Percentiles rank a stretch among this genome's conserved stretches.
These are phyloP conservation scores for Drosophila parthenogenetica DNA, from an alignment of 2,888 invertebrate species.

Conservation along the genomic window DNA sequence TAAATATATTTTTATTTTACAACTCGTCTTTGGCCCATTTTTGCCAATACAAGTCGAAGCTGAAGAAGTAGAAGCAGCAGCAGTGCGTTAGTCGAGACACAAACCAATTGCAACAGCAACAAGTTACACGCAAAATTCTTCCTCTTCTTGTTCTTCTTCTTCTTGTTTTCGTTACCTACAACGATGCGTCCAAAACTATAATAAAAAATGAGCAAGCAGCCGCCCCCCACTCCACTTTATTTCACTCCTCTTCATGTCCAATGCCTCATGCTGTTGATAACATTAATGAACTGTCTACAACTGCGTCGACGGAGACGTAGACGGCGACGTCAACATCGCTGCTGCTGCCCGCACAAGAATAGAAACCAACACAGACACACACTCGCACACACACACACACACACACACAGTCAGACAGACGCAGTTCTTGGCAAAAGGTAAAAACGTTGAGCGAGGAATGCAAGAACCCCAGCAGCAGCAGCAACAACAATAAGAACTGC, in stretches of 20 bases:
- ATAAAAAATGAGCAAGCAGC: slow-evolving; percentile 36
- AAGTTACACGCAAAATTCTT: slow-evolving; percentile 34
- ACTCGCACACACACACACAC: slow-evolving; percentile 5
- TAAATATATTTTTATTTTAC: slow-evolving; percentile 5
- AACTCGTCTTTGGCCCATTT: slow-evolving; percentile 49
- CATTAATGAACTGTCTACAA: slow-evolving; percentile 78
- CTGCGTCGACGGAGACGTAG: slow-evolving; percentile 47
- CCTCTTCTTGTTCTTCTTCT: slow-evolving; percentile 22
- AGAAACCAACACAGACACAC: slow-evolving; percentile 58
- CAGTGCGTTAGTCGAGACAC: slow-evolving; percentile 55
- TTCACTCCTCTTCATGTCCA: slow-evolving; percentile 13
- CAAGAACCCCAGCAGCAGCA: slow-evolving; percentile 33
- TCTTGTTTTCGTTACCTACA: slow-evolving; percentile 51
- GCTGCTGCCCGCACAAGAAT: slow-evolving; percentile 72
- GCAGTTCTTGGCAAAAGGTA: slow-evolving; percentile 61
- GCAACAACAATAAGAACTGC: slow-evolving; percentile 20
- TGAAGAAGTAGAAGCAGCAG: slow-evolving; percentile 23
- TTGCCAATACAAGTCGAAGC: slow-evolving; percentile 18
- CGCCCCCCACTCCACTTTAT: slow-evolving; percentile 9
- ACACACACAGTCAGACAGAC: slow-evolving; percentile 7
- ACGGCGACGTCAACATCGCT: slow-evolving; percentile 1
- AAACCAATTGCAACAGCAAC: slow-evolving; percentile 42
- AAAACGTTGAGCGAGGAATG: slow-evolving; percentile 50
- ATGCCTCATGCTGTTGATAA: slow-evolving; percentile 69
- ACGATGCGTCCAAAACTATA: slow-evolving; percentile 49